phyloP scores from a whole-genome alignment of 2,113 vertebrate species.

The Vimba vimba region DNA sequence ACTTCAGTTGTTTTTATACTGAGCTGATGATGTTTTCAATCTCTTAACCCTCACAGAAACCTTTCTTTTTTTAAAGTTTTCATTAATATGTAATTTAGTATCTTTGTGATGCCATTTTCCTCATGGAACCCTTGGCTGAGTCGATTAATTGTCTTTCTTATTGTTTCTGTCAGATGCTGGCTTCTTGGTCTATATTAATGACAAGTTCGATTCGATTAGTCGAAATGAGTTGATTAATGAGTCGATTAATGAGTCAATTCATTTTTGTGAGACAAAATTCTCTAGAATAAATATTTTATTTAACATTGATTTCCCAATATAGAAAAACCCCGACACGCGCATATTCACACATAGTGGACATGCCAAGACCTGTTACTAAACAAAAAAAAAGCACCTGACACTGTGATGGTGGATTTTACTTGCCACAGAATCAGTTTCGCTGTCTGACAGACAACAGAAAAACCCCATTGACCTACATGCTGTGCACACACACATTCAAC shows the following conservation, averaged over 20 bases:
- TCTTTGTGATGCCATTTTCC: background rate
- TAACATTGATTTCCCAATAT: background rate
- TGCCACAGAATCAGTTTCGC: slow-evolving; percentile 46
- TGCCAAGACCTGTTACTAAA: slow-evolving; percentile 17
- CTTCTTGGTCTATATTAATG: slow-evolving; percentile 6
- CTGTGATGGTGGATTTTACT: slow-evolving; percentile 24
- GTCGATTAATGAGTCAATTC: too few species aligned
- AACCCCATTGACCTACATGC: slow-evolving; percentile 37
- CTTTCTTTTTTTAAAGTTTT: background rate
- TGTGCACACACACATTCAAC: slow-evolving; percentile 57
- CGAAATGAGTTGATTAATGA: too few species aligned
- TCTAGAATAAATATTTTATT: background rate
- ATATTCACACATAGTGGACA: slow-evolving; percentile 6
- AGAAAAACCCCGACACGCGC: background rate
- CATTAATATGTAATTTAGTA: background rate
- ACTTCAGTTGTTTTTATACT: background rate
- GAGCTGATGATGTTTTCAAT: background rate
- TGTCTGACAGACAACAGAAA: slow-evolving; percentile 37
- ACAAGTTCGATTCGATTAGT: background rate
- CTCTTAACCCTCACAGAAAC: background rate
- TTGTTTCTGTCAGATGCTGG: slow-evolving; percentile 6
- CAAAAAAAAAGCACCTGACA: slow-evolving; percentile 52
- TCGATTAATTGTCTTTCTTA: background rate
- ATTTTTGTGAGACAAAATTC: background rate
- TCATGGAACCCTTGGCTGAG: background rate